Conservation (phyloP, 2,888 invertebrate genomes). For the Stenoptilia bipunctidactyla region DNA sequence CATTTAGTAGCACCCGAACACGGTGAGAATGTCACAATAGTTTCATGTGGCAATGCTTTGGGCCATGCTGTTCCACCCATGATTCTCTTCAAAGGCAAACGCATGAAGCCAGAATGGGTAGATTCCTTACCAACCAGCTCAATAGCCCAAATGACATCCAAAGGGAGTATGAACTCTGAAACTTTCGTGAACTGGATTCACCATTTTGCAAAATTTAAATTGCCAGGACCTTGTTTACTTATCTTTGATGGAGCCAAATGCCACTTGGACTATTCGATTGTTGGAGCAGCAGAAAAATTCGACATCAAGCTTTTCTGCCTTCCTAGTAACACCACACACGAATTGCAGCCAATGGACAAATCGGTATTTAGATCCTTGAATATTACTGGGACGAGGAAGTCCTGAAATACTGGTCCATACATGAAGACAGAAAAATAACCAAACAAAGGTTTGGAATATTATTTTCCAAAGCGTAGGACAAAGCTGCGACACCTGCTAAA, state of each 20-base stretch:
- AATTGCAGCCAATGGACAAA: conserved; percentile 31
- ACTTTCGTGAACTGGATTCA: conserved; percentile 4
- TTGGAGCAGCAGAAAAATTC: conserved; percentile 20
- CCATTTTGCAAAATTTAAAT: conserved; percentile 21
- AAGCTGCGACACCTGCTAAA: conserved; percentile 19
- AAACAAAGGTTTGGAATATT: conserved; percentile 23
- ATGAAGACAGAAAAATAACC: conserved; percentile 20
- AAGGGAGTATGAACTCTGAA: conserved; percentile 7
- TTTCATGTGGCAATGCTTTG: conserved; percentile 14
- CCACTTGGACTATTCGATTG: conserved; percentile 3
- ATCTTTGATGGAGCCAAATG: conserved; percentile 12
- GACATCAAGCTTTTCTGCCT: conserved; percentile 12
- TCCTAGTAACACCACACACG: conserved; percentile 30
- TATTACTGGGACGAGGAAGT: conserved; percentile 29
- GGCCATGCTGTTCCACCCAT: conserved; percentile 12
- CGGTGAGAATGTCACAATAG: conserved; percentile 14
- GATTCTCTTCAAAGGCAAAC: conserved; percentile 8
- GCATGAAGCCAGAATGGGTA: conserved; percentile 12
- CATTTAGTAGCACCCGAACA: conserved; percentile 14
- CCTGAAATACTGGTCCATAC: conserved; percentile 20
- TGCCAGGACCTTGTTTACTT: conserved; percentile 14
- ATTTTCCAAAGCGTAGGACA: conserved; percentile 20
- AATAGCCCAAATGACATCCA: conserved; percentile 9
- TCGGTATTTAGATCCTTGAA: conserved; percentile 25
- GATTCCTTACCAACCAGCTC: conserved; percentile 10